These are phyloP conservation scores for Trichopoda pennipes DNA, from an alignment of 2,888 invertebrate species.

Conservation along the genomic window DNA sequence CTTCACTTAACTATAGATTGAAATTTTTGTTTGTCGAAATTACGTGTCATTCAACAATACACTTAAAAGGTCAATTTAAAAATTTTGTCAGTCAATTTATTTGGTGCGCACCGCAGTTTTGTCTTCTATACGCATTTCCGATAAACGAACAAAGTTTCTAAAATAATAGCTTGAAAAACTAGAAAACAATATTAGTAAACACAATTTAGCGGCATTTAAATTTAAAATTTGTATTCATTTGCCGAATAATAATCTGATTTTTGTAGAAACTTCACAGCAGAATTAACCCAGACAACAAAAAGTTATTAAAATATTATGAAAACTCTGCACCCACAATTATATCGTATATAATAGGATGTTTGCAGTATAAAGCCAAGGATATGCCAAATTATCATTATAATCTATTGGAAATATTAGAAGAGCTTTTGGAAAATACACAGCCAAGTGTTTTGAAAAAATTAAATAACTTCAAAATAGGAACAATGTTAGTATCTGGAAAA, in stretches of 20 bases:
- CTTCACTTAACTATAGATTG: too few species aligned
- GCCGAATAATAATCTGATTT: background rate
- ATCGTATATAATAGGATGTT: slow-evolving; percentile 71
- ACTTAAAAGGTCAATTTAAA: too few species aligned
- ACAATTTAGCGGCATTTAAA: too few species aligned
- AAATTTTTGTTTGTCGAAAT: too few species aligned
- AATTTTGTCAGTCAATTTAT: too few species aligned
- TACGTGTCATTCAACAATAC: too few species aligned
- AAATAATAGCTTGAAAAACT: too few species aligned
- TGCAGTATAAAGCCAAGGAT: slow-evolving; percentile 68
- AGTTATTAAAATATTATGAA: slow-evolving; percentile 66
- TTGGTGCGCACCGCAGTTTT: too few species aligned
- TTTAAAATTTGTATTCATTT: too few species aligned
- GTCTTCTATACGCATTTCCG: too few species aligned
- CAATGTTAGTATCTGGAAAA: slow-evolving; percentile 65
- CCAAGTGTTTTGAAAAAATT: slow-evolving; percentile 57
- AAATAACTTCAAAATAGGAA: slow-evolving; percentile 60
- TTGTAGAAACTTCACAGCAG: slow-evolving; percentile 61
- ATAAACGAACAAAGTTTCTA: too few species aligned
- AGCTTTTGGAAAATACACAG: slow-evolving; percentile 64
- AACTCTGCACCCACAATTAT: slow-evolving; percentile 68
- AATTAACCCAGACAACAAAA: slow-evolving; percentile 58
- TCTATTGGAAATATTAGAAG: slow-evolving; percentile 68
- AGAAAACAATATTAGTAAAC: too few species aligned
- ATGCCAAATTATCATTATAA: slow-evolving; percentile 69